phyloP scores from a whole-genome alignment of 2,888 invertebrate species.

The Corbicula japonica region DNA sequence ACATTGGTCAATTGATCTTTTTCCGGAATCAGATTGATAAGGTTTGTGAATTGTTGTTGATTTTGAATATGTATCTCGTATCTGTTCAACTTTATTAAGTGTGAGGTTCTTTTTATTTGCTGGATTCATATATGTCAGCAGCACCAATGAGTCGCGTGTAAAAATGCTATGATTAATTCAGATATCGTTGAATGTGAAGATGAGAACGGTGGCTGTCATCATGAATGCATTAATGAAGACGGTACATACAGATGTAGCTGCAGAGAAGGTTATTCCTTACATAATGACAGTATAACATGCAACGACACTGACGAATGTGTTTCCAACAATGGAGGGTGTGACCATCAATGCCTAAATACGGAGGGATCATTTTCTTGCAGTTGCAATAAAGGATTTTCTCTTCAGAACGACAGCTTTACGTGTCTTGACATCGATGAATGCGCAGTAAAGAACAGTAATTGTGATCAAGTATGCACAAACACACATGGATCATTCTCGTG shows the following conservation, averaged over 20 bases:
- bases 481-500: not conserved
- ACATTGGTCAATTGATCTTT: too few species aligned
- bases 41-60: too few species aligned
- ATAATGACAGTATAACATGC: not conserved
- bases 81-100: too few species aligned
- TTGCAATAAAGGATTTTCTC: not conserved
- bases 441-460: not conserved
- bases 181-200: constrained; percentile 14
- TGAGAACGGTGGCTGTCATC: constrained; percentile 7
- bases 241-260: constrained; percentile 6
- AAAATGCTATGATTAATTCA: too few species aligned
- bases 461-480: not conserved
- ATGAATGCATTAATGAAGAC: not conserved
- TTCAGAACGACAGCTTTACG: not conserved
- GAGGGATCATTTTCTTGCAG: not conserved
- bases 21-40: too few species aligned
- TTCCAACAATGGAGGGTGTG: not conserved
- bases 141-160: too few species aligned
- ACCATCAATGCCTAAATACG: not conserved
- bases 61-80: too few species aligned
- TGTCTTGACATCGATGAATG: not conserved
- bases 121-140: too few species aligned
- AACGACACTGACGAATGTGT: not conserved
- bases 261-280: not conserved
- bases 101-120: too few species aligned